Evolutionary conservation across 2,888 invertebrate species (phyloP).

Genomic region (Coronaproctus castanopsis): DNA sequence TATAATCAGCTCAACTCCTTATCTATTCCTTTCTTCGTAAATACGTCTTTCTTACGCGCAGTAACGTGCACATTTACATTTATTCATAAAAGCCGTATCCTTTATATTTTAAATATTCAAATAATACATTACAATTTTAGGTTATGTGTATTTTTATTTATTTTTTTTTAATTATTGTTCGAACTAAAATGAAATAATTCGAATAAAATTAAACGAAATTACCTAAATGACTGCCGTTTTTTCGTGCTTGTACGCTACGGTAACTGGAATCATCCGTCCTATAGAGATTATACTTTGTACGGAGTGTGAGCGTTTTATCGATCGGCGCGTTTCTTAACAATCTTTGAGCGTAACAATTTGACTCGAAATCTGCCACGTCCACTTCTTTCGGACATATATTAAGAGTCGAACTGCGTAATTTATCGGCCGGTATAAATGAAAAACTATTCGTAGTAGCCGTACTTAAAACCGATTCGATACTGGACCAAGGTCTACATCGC

Average conservation of each 20-base stretch:
- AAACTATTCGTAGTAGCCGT: slow-evolving; percentile 11
- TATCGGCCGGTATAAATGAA: slow-evolving; percentile 10
- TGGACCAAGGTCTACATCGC: slow-evolving; percentile 5
- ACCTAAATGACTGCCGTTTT: neutral
- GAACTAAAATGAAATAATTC: too few species aligned
- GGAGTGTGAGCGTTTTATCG: slow-evolving; percentile 34
- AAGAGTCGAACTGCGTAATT: neutral
- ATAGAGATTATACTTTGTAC: slow-evolving; percentile 39
- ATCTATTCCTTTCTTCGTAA: too few species aligned
- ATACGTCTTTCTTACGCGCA: too few species aligned
- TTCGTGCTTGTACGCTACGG: neutral
- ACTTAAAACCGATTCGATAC: slow-evolving; percentile 11
- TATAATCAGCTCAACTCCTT: too few species aligned
- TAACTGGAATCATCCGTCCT: neutral
- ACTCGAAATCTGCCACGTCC: neutral
- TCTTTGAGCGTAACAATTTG: neutral
- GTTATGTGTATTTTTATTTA: too few species aligned
- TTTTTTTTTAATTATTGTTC: too few species aligned
- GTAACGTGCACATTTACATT: too few species aligned
- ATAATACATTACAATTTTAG: too few species aligned
- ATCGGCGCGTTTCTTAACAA: neutral
- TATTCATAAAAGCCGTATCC: too few species aligned
- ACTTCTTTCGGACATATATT: neutral
- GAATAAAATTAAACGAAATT: too few species aligned
- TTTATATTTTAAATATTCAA: too few species aligned